A percentile compares a stretch with the other conserved stretches of the same genome.
Evolutionary conservation across 2,888 invertebrate species (phyloP).

Genomic region (Leistus spinibarbis): DNA sequence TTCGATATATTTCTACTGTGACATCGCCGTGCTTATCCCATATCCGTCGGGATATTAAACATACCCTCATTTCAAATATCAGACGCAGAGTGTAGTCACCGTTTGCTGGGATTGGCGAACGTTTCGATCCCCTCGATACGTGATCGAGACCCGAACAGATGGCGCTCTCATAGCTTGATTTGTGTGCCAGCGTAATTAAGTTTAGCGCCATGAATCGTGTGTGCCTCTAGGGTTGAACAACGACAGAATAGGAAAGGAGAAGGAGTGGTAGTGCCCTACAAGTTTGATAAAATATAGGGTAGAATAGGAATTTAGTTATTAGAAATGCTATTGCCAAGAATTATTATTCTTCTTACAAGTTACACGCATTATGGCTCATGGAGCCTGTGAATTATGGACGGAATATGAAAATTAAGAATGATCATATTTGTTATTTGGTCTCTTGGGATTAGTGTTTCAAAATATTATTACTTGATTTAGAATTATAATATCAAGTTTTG

Average conservation of each 20-base stretch:
- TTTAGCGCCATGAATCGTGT: slow-evolving; percentile 17
- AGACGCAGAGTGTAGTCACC: neutral
- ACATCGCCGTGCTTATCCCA: neutral
- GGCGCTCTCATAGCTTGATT: slow-evolving; percentile 16
- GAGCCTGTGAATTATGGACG: neutral
- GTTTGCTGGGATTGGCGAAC: neutral
- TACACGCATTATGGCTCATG: neutral
- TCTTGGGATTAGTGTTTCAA: neutral
- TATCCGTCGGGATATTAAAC: neutral
- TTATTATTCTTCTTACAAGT: neutral
- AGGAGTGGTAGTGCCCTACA: neutral
- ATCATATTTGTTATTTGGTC: neutral
- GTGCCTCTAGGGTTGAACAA: neutral
- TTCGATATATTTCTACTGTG: neutral
- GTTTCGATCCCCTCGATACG: neutral
- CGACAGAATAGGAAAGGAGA: neutral
- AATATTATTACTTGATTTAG: neutral
- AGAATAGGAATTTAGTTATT: neutral
- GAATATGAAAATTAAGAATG: neutral
- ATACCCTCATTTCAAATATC: neutral
- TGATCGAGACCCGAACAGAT: slow-evolving; percentile 4
- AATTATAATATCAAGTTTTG: no score
- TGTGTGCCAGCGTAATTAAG: slow-evolving; percentile 19
- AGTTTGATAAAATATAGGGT: neutral
- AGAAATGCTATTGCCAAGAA: neutral